A percentile compares a stretch with the other conserved stretches of the same genome.
phyloP scores from a whole-genome alignment of 2,797 vertebrate genomes.

The Buceros bicornis region DNA sequence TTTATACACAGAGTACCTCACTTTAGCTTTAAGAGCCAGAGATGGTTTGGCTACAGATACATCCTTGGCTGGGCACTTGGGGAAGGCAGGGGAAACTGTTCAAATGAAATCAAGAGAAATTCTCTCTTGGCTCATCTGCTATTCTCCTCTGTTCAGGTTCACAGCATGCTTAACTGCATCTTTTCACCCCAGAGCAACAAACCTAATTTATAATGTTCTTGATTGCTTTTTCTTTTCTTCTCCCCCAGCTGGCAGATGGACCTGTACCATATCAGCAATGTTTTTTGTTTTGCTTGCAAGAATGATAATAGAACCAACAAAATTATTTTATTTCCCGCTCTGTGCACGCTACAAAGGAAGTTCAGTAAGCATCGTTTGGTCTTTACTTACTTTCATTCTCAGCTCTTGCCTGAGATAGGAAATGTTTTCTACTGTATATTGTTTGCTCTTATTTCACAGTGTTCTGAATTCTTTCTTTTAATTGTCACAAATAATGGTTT shows the following conservation, averaged over 20 bases:
- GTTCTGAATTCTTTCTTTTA: constrained; percentile 25
- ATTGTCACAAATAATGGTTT: not conserved
- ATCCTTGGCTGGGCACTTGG: not conserved
- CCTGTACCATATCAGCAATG: not conserved
- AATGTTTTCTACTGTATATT: constrained; percentile 15
- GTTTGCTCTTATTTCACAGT: constrained; percentile 9
- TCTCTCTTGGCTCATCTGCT: not conserved
- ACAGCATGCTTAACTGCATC: constrained; percentile 2
- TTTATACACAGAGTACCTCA: not conserved
- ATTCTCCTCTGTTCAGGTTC: constrained; percentile 16
- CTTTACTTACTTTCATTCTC: constrained; percentile 3
- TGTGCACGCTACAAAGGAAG: not conserved
- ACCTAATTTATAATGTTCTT: constrained; percentile 50
- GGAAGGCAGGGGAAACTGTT: not conserved
- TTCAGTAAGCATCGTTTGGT: constrained; percentile 15
- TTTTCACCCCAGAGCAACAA: constrained; percentile 45
- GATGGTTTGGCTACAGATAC: not conserved
- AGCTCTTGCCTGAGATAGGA: not conserved
- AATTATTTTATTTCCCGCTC: constrained; percentile 39
- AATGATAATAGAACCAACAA: constrained; percentile 16
- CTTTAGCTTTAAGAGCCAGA: not conserved
- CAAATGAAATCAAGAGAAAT: not conserved
- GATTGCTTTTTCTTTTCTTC: constrained; percentile 67
- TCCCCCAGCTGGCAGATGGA: constrained; percentile 31
- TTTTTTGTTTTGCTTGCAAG: constrained; percentile 23